Evolutionary conservation across 2,797 vertebrate genomes (phyloP), one percentile per base, ranked within the genome.

Genomic region (Acanthopagrus latus): DNA sequence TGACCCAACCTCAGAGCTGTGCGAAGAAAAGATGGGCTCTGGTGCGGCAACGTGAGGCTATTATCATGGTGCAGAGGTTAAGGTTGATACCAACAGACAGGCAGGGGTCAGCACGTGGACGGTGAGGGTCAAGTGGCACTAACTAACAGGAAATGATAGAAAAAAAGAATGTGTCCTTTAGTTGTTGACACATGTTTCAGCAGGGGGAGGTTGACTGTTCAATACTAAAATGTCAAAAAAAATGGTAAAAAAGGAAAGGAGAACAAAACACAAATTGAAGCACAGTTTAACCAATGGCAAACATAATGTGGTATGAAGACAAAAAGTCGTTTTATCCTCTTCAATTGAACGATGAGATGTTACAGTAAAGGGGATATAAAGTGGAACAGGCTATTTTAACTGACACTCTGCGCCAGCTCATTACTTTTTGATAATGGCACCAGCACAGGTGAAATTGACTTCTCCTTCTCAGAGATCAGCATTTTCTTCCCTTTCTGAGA

Each of bases 51-150:
- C 27, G 13, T 17, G 54, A 50, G 70, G 68, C 44, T 54, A 33
- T 59, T 81, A 73, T 88, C 54, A 43, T n/a, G 60, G 46, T 25
- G 50, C 44, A 63, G 62, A 77, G 41, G 69, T 20, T 51, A 52
- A 46, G 76, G 79, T 71, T 74, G 58, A 82, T 69, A 55, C 58
- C 18, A 85, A 79, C 66, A 48, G 81, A 85, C 74, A 57, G 44
- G 38, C 77, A 82, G 64, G 21, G 52, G 65, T 44, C 70, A 25
- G 23, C 71, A 84, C n/a, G 7, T 50, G 43, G 51, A 25, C 6
- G 3, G 51, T 62, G 85, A 82, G 52, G 59, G 50, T 80, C 64
- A n/a, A 63, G 85, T 56, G 59, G 55, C 80, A 54, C 27, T 6
- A 27, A 16, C 5, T n/a, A 58, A 63, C 11, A 20, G n/a, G 33